Conservation (phyloP, 2,113 vertebrate species). For the Sebastes schlegelii region DNA sequence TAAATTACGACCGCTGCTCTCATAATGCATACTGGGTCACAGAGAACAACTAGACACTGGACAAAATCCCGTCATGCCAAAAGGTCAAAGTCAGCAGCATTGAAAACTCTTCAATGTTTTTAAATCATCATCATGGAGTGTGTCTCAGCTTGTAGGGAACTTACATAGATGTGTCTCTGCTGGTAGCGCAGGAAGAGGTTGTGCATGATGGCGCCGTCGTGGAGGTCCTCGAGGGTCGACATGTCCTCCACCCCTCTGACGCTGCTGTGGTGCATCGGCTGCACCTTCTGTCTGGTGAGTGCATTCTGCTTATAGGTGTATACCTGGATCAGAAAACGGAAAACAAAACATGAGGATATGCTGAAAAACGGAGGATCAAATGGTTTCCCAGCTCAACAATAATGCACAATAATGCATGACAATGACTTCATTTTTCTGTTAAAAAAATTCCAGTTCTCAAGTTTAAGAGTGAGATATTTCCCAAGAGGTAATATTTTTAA, state of each 20-base stretch:
- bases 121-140: no score
- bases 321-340: conserved; percentile 81
- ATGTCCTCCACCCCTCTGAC: conserved; percentile 92
- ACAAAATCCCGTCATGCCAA: no score
- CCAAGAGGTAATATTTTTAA: not conserved
- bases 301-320: conserved; percentile 98
- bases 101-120: no score
- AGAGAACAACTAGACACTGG: not conserved
- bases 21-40: no score
- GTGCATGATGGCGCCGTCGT: conserved; percentile 96
- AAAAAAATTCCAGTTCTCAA: no score
- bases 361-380: no score
- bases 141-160: conserved; percentile 60
- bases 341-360: not conserved
- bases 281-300: conserved; percentile 92
- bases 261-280: conserved; percentile 88
- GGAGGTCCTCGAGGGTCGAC: conserved; percentile 92
- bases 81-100: no score
- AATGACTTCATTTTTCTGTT: no score
- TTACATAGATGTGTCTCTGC: conserved; percentile 93
- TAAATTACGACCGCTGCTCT: no score
- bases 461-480: not conserved
- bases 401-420: no score
- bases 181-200: conserved; percentile 93
- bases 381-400: no score